Evolutionary conservation across 2,113 vertebrate genomes (phyloP).

Genomic region (Stigmatopora argus): DNA sequence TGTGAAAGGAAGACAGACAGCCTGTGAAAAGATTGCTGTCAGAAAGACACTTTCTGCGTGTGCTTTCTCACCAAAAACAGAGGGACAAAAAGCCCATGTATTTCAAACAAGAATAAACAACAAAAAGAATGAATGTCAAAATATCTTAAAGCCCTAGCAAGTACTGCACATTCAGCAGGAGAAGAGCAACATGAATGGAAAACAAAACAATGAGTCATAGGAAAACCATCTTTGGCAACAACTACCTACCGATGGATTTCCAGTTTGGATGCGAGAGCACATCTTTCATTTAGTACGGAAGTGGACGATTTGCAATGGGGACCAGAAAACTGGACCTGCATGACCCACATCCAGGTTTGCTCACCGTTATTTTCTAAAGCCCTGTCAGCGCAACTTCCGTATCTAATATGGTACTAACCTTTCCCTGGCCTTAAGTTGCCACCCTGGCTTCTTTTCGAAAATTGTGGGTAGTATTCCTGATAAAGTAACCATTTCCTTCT

Average conservation of each 20-base stretch:
- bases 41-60: not conserved
- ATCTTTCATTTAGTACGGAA: constrained; percentile 51
- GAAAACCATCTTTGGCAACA: not conserved
- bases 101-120: not conserved
- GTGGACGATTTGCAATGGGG: constrained; percentile 37
- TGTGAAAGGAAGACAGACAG: too few relatives aligned
- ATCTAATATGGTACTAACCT: not conserved
- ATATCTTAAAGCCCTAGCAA: not conserved
- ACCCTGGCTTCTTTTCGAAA: constrained; percentile 5
- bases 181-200: not conserved
- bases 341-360: constrained; percentile 18
- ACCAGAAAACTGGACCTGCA: constrained; percentile 50
- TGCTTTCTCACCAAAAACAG: not conserved
- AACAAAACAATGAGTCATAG: not conserved
- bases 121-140: not conserved
- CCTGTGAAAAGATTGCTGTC: too few relatives aligned
- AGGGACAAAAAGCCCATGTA: not conserved
- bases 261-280: constrained; percentile 49
- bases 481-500: constrained; percentile 7
- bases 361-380: not conserved
- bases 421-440: not conserved
- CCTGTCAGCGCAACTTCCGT: constrained; percentile 10
- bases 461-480: not conserved
- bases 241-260: constrained; percentile 61
- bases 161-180: not conserved